Evolutionary conservation across 2,113 vertebrate species (phyloP).

Genomic region (Paramormyrops kingsleyae): DNA sequence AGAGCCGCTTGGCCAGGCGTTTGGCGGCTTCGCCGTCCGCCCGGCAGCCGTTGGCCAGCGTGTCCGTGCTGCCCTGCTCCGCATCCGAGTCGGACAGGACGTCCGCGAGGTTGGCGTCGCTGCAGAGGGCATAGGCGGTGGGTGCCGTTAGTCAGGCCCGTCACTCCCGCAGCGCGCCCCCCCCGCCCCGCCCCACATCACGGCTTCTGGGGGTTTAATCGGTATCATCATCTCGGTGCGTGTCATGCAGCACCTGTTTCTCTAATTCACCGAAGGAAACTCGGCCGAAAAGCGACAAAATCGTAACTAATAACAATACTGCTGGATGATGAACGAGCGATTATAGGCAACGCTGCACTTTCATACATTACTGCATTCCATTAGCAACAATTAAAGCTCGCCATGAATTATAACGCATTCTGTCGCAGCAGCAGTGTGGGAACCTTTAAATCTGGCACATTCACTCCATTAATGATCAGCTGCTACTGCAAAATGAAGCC

Average conservation of each 20-base stretch:
- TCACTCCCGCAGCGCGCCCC: too few relatives aligned
- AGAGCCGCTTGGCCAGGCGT: slow-evolving; percentile 85
- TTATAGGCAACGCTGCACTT: neutral
- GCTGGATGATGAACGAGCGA: neutral
- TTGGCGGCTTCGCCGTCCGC: slow-evolving; percentile 77
- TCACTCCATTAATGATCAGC: neutral
- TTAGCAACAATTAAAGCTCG: neutral
- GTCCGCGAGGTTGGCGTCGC: slow-evolving; percentile 83
- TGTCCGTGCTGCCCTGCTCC: slow-evolving; percentile 78
- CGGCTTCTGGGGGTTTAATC: neutral
- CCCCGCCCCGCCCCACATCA: neutral
- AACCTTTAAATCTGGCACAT: neutral
- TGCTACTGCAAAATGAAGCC: neutral
- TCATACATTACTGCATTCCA: neutral
- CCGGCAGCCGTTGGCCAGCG: slow-evolving; percentile 84
- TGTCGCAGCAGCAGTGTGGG: neutral
- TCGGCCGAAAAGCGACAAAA: neutral
- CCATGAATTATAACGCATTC: neutral
- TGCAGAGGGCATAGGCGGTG: slow-evolving; percentile 38
- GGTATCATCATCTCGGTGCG: neutral
- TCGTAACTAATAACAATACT: neutral
- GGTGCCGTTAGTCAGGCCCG: neutral
- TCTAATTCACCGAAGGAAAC: neutral
- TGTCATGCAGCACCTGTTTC: neutral
- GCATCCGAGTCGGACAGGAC: slow-evolving; percentile 80